Evolutionary conservation across 2,113 vertebrate genomes (phyloP).

Genomic region (Tricholaema leucomelas): DNA sequence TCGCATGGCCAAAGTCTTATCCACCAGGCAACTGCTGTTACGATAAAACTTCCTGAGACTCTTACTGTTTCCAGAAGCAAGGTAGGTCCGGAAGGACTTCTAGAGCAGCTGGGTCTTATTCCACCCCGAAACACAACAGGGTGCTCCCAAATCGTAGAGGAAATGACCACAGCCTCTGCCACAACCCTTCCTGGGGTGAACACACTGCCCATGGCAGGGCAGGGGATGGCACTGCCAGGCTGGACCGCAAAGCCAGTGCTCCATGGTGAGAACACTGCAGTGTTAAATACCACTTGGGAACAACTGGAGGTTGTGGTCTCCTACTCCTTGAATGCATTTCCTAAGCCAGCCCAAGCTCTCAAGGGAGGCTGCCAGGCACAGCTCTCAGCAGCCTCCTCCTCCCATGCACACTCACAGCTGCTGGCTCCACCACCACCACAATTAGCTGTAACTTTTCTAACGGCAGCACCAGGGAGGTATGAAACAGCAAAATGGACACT

Average conservation of each 20-base stretch:
- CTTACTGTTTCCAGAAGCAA: neutral
- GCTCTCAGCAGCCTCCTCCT: neutral
- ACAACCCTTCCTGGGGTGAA: neutral
- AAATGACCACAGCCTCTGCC: neutral
- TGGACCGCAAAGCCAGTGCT: accelerated
- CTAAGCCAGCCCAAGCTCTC: neutral
- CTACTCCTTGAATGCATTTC: neutral
- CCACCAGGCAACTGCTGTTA: accelerated
- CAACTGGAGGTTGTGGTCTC: neutral
- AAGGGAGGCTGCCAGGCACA: accelerated
- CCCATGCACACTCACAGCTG: accelerated
- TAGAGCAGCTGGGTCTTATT: neutral
- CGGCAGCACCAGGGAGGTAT: accelerated
- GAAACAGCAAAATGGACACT: neutral
- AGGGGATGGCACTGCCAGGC: accelerated
- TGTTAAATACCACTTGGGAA: neutral
- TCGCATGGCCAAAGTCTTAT: accelerated
- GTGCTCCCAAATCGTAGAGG: accelerated
- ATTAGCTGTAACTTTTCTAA: neutral
- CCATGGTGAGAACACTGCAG: accelerated
- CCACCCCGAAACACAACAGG: neutral
- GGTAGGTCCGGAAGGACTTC: neutral
- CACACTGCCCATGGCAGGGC: accelerated
- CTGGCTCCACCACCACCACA: accelerated
- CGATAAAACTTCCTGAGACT: neutral